phyloP scores from a whole-genome alignment of 1,140 invertebrate genomes.

The Propsilocerus akamusi region DNA sequence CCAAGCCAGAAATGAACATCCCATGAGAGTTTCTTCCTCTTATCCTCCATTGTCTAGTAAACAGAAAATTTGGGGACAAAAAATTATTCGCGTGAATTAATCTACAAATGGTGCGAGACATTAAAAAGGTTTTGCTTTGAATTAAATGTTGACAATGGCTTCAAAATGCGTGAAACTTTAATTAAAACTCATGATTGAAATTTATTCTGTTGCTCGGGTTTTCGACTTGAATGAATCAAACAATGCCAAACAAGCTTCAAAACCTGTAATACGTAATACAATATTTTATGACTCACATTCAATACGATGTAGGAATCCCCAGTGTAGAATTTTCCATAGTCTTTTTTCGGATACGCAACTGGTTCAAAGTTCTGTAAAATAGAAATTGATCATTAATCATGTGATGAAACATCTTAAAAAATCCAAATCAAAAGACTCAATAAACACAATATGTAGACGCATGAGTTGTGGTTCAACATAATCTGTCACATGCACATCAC shows the following conservation, averaged over 20 bases:
- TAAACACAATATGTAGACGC: too few species aligned
- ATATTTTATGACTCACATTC: constrained; percentile 46
- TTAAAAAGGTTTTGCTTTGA: neutral
- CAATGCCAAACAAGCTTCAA: neutral
- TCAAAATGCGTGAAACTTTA: constrained; percentile 2
- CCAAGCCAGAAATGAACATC: constrained; percentile 88
- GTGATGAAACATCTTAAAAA: neutral
- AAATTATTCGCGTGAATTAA: too few species aligned
- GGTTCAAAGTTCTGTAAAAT: constrained; percentile 60
- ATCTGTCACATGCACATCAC: too few species aligned
- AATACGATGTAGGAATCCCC: constrained; percentile 83
- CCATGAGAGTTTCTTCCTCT: constrained; percentile 43
- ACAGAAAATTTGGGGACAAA: too few species aligned
- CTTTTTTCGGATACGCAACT: constrained; percentile 46
- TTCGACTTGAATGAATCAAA: neutral
- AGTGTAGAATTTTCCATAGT: constrained; percentile 75
- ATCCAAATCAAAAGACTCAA: neutral
- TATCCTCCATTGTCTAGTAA: constrained; percentile 47
- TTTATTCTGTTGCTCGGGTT: neutral
- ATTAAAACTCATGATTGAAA: neutral
- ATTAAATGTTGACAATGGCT: neutral
- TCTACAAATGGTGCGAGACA: neutral
- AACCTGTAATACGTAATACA: too few species aligned
- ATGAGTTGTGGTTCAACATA: too few species aligned
- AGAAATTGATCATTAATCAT: constrained; percentile 9